Evolutionary conservation across 2,888 invertebrate species (phyloP), one percentile per base, ranked within the genome.

Genomic region (Antheraea assamensis): DNA sequence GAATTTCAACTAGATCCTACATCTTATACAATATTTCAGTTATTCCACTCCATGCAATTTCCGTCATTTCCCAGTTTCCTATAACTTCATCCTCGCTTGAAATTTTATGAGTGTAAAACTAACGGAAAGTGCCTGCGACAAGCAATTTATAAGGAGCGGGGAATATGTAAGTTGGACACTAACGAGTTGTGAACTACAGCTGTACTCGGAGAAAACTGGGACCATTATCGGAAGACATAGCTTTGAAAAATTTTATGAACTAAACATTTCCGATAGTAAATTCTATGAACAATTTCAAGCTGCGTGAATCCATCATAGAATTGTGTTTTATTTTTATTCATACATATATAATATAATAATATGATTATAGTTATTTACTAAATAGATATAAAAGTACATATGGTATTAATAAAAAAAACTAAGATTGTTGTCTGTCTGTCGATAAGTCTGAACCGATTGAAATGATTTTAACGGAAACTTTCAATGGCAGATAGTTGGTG

Each of bases 101-200:
- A 78, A 78, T 77, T 73, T 79, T 77, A 76, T 74, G 74, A 74
- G 55, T 72, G 73, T 74, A 72, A 76, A 78, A 77, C 76, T 79
- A 75, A 79, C 80, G 78, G 77, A 79, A 82, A 82, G 76, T 83
- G 78, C 61, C 49, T 72, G 77, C 70, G 81, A 81, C 81, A 79
- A 76, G 80, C 78, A 81, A 82, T 82, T 82, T 83, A 78, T 80
- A 78, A 78, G 78, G 74, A 78, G 76, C 79, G 68, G 74, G 74
- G 75, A 76, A 76, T 79, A 81, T 79, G 76, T 77, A 78, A 77
- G 78, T 78, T 72, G 55, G 64, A 61, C 75, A 78, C 82, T 84
- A 87, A 85, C 85, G 85, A 85, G 81, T 83, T 85, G 80, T 75
- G 78, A 87, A 85, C 81, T 79, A 78, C 73, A 75, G 66, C 31